Conservation (phyloP, 2,113 vertebrate genomes). For the Rhagologus leucostigma region DNA sequence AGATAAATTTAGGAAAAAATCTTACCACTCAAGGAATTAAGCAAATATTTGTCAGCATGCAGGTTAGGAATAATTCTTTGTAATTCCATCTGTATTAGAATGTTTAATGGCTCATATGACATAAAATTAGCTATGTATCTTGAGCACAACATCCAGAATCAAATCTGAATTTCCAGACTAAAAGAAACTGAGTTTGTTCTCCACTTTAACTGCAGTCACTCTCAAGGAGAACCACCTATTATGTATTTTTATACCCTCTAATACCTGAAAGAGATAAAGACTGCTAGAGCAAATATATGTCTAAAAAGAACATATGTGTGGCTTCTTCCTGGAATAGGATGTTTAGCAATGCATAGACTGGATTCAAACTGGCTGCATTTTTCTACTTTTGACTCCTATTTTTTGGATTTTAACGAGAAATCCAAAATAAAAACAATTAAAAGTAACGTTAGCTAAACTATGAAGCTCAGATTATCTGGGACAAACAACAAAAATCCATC, state of each 20-base stretch:
- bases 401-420: background rate
- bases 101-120: background rate
- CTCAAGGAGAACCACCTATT: no score
- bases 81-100: background rate
- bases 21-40: background rate
- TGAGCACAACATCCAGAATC: background rate
- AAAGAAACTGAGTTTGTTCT: background rate
- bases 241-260: background rate
- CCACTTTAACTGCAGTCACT: background rate
- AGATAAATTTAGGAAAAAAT: background rate
- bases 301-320: background rate
- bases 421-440: background rate
- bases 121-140: background rate
- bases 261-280: background rate
- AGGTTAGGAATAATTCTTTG: background rate
- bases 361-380: background rate
- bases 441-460: background rate
- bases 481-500: background rate
- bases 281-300: background rate
- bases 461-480: background rate
- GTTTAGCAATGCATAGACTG: background rate
- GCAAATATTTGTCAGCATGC: background rate
- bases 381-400: background rate
- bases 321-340: background rate
- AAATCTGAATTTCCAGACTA: background rate